phyloP scores from a whole-genome alignment of 2,888 invertebrate genomes.

The Apamea sordens region DNA sequence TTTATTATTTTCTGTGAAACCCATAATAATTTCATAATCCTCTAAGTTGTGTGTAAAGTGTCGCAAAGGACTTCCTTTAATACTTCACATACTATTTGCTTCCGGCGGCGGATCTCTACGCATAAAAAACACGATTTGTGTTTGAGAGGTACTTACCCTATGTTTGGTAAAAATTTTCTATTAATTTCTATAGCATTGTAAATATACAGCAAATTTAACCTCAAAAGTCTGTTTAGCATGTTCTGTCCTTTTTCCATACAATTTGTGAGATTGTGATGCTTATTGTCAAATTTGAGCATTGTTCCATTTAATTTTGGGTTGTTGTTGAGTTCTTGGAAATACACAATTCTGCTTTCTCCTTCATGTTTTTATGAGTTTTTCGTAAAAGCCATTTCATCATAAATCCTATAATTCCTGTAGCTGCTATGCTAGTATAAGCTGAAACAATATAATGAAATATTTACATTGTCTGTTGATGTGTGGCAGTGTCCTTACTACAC shows the following conservation, averaged over 20 bases:
- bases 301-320: not conserved
- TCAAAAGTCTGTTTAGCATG: slow-evolving; percentile 32
- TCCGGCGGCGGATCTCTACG: slow-evolving; percentile 7
- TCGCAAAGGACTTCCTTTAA: not conserved
- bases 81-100: slow-evolving; percentile 1
- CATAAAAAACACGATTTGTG: slow-evolving; percentile 26
- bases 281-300: not conserved
- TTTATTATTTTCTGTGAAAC: slow-evolving; percentile 51
- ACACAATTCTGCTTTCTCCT: not conserved
- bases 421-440: not conserved
- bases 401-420: not conserved
- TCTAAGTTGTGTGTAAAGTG: slow-evolving; percentile 25
- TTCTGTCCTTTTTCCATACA: not conserved
- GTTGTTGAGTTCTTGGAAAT: slow-evolving; percentile 13
- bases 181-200: slow-evolving; percentile 24
- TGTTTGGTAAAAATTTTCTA: slow-evolving; percentile 34
- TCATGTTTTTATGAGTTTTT: not conserved
- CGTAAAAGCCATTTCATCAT: not conserved
- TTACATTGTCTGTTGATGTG: not conserved
- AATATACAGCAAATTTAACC: slow-evolving; percentile 54
- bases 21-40: not conserved
- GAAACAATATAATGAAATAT: not conserved
- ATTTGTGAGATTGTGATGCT: not conserved
- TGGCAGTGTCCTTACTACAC: not conserved
- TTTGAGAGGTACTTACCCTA: slow-evolving; percentile 39